These are phyloP conservation scores for Zoanthus gigantus DNA, from an alignment of 92 coral and sea anemone species.

Conservation along the genomic window DNA sequence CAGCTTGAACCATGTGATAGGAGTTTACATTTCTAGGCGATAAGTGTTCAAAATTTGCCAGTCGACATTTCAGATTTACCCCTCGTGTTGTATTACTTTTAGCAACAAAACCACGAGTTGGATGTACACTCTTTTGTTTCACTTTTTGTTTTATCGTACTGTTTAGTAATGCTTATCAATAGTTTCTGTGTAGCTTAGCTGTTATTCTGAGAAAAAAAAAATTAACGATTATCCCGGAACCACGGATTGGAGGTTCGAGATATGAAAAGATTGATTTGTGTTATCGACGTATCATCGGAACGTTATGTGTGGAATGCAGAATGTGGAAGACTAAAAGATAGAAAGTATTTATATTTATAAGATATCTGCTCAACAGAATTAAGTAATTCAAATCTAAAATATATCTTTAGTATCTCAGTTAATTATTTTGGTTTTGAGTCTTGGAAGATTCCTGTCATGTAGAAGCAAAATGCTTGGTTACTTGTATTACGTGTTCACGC, in stretches of 20 bases:
- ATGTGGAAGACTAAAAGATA: neutral
- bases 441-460: neutral
- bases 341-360: neutral
- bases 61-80: neutral
- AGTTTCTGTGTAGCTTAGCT: neutral
- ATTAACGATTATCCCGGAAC: conserved; percentile 21
- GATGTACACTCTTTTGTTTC: neutral
- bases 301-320: conserved; percentile 33
- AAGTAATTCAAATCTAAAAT: neutral
- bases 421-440: neutral
- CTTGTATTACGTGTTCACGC: conserved; percentile 11
- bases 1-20: conserved; percentile 32
- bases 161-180: neutral
- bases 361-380: neutral
- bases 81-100: no score
- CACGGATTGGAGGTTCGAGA: conserved; percentile 24
- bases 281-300: conserved; percentile 42
- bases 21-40: conserved; percentile 29
- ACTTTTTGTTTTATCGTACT: neutral
- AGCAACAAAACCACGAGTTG: neutral
- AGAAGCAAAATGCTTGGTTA: neutral
- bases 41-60: conserved; percentile 14
- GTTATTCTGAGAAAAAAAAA: neutral
- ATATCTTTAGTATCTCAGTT: no score
- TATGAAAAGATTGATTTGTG: conserved; percentile 36